Evolutionary conservation across 2,113 vertebrate genomes (phyloP).

Genomic region (Polypterus bichir): DNA sequence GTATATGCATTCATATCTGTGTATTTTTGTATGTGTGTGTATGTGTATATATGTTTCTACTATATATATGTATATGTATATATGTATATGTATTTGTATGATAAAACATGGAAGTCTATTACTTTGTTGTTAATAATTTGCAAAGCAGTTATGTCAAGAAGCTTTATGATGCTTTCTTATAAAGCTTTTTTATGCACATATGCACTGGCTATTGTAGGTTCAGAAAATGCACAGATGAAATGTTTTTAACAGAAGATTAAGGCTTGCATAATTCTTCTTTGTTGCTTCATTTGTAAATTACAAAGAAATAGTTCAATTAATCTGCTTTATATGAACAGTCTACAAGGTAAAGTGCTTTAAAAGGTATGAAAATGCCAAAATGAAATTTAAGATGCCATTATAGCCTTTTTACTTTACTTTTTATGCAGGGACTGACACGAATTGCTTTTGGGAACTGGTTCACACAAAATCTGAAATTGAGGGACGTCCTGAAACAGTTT

Average conservation of each 20-base stretch:
- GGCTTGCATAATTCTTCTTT: too few relatives aligned
- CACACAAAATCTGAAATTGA: conserved; percentile 85
- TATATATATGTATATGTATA: background rate
- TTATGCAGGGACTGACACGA: conserved; percentile 64
- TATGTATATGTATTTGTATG: background rate
- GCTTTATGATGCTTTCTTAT: too few relatives aligned
- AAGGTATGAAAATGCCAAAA: background rate
- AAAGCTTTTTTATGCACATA: too few relatives aligned
- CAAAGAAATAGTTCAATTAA: background rate
- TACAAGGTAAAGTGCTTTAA: background rate
- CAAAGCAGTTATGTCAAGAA: too few relatives aligned
- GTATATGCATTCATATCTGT: background rate
- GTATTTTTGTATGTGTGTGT: too few relatives aligned
- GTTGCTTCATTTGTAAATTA: background rate
- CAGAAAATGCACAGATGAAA: too few relatives aligned
- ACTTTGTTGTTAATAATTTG: too few relatives aligned
- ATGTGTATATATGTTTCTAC: too few relatives aligned
- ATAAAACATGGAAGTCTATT: too few relatives aligned
- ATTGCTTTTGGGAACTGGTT: conserved; percentile 86
- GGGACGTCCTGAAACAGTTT: conserved; percentile 82
- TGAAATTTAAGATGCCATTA: background rate
- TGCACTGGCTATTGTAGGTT: too few relatives aligned
- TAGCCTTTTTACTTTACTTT: conserved; percentile 3
- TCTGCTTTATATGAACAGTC: background rate
- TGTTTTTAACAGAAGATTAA: too few relatives aligned